phyloP scores from a whole-genome alignment of 2,797 vertebrate species.

The Sciurus vulgaris region DNA sequence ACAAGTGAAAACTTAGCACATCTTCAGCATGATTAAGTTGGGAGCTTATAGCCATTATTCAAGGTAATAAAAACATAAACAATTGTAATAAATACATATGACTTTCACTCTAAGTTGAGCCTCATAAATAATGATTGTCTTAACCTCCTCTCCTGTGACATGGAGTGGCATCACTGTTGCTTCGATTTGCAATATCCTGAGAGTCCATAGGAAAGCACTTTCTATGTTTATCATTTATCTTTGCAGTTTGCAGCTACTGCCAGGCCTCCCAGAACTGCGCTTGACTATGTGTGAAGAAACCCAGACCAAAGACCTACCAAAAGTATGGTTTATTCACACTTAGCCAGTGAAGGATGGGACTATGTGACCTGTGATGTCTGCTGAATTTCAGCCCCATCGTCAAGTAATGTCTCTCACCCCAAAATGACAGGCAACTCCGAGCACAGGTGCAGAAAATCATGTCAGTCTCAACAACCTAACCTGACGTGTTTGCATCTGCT shows the following conservation, averaged over 20 bases:
- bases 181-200: not conserved
- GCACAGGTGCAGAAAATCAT: conserved; percentile 70
- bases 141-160: not conserved
- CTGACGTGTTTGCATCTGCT: conserved; percentile 50
- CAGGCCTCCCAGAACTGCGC: not conserved
- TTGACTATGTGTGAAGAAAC: not conserved
- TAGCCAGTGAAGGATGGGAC: not conserved
- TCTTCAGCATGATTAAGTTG: not conserved
- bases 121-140: not conserved
- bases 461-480: not conserved
- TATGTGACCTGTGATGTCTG: not conserved
- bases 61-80: not conserved
- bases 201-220: not conserved
- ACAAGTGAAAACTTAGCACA: not conserved
- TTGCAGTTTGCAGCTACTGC: not conserved
- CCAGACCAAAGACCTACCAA: conserved; percentile 3
- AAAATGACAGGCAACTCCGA: conserved; percentile 36
- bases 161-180: not conserved
- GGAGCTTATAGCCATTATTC: not conserved
- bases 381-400: conserved; percentile 4
- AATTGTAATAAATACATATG: not conserved
- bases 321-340: not conserved
- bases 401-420: not conserved
- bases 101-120: not conserved
- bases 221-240: conserved; percentile 31